A percentile compares a stretch with the other conserved stretches of the same genome.
Conservation (phyloP, 2,888 invertebrate genomes). For the Saturnia pavonia region DNA sequence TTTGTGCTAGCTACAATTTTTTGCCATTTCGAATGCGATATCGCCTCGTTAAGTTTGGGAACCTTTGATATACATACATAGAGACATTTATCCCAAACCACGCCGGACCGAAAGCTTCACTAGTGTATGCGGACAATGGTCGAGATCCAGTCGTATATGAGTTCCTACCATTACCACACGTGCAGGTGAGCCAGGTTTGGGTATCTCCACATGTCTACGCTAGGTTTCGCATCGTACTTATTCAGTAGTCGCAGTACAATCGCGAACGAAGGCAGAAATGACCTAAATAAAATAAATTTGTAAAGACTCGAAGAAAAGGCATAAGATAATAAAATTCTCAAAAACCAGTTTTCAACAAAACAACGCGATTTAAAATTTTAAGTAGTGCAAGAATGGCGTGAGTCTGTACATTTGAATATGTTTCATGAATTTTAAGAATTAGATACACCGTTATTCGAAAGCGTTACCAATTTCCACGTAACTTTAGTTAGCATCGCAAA, state of each 20-base stretch:
- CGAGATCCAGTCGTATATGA: neutral
- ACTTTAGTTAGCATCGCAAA: conserved; percentile 32
- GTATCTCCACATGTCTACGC: neutral
- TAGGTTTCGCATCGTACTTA: neutral
- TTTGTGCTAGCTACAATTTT: neutral
- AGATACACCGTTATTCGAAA: conserved; percentile 39
- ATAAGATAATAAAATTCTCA: conserved; percentile 7
- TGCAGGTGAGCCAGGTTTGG: neutral
- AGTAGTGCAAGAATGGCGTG: conserved; percentile 29
- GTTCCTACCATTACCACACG: neutral
- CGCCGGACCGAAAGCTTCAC: neutral
- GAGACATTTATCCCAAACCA: neutral
- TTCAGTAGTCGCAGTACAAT: neutral
- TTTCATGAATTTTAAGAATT: conserved; percentile 43
- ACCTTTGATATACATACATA: neutral
- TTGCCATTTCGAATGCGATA: neutral
- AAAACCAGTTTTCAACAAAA: conserved; percentile 39
- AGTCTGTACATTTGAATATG: conserved; percentile 38
- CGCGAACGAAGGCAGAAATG: neutral
- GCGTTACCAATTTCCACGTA: conserved; percentile 37
- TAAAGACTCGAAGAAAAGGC: neutral
- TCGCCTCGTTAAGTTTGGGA: neutral
- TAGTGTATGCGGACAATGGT: neutral
- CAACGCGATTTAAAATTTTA: conserved; percentile 34
- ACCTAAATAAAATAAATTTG: neutral